Conservation (phyloP, 2,888 invertebrate species). For the Lasioglossum lativentre region DNA sequence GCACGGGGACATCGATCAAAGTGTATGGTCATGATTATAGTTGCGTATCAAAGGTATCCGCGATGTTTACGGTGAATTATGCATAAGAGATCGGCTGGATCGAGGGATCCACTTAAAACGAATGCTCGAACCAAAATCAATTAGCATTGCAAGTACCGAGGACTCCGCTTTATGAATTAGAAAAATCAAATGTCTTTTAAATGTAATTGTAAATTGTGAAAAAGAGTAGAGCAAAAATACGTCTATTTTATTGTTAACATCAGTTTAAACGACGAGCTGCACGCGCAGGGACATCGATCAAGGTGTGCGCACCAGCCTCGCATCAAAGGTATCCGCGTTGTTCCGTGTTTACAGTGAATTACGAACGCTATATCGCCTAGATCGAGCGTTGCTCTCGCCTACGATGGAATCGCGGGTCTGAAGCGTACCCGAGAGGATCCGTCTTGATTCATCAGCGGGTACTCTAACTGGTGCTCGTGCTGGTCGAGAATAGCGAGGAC, state of each 20-base stretch:
- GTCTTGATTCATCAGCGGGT: conserved; percentile 69
- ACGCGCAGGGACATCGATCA: background rate
- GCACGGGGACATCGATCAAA: conserved; percentile 41
- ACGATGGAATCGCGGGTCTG: conserved; percentile 13
- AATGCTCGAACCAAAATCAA: background rate
- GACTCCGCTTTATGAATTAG: no score
- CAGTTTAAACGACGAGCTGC: no score
- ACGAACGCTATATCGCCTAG: background rate
- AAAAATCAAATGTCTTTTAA: no score
- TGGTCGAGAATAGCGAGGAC: conserved; percentile 71
- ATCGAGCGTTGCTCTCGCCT: conserved; percentile 35
- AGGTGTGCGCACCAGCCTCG: background rate
- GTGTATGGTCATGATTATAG: conserved; percentile 13
- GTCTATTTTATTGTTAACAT: no score
- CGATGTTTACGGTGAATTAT: conserved; percentile 39
- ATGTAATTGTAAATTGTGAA: no score
- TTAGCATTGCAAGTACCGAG: no score
- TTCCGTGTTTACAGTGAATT: background rate
- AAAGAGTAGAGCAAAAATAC: no score
- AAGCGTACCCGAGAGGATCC: conserved; percentile 46
- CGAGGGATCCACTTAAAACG: conserved; percentile 7
- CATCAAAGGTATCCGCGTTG: background rate
- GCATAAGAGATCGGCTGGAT: conserved; percentile 23
- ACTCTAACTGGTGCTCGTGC: background rate
- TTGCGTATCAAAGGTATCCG: conserved; percentile 19